Percentiles rank a stretch among this genome's conserved stretches.
Evolutionary conservation across 2,888 invertebrate species (phyloP).

Genomic region (Odontocerum albicorne): DNA sequence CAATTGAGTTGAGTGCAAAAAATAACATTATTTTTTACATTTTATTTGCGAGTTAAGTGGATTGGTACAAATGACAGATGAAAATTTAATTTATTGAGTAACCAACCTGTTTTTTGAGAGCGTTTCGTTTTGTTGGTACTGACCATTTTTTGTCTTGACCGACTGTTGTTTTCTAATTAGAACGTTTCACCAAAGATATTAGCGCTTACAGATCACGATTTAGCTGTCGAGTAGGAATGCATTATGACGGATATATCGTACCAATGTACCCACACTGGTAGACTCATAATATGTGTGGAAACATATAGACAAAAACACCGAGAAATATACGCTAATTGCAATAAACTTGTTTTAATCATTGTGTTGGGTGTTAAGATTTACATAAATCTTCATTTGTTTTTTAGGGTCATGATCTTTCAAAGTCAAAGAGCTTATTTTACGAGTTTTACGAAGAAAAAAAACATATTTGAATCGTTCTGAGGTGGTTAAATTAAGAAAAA

Average conservation of each 20-base stretch:
- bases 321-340: too few species aligned
- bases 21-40: too few species aligned
- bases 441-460: too few species aligned
- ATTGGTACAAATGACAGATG: conserved; percentile 20
- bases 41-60: neutral
- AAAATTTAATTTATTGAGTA: conserved; percentile 19
- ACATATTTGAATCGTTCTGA: too few species aligned
- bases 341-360: too few species aligned
- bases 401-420: too few species aligned
- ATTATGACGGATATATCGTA: conserved; percentile 14
- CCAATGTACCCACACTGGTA: neutral
- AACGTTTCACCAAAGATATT: conserved; percentile 28
- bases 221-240: conserved; percentile 24
- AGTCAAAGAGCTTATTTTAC: too few species aligned
- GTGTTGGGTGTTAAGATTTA: too few species aligned
- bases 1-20: too few species aligned
- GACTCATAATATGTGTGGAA: neutral
- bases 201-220: conserved; percentile 27
- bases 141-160: conserved; percentile 13
- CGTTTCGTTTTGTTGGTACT: conserved; percentile 1
- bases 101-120: conserved; percentile 17
- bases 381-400: too few species aligned
- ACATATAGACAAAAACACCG: too few species aligned
- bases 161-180: conserved; percentile 31
- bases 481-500: too few species aligned